Evolutionary conservation across 1,140 invertebrate genomes (phyloP).

Genomic region (Lordiphosa collinella): DNA sequence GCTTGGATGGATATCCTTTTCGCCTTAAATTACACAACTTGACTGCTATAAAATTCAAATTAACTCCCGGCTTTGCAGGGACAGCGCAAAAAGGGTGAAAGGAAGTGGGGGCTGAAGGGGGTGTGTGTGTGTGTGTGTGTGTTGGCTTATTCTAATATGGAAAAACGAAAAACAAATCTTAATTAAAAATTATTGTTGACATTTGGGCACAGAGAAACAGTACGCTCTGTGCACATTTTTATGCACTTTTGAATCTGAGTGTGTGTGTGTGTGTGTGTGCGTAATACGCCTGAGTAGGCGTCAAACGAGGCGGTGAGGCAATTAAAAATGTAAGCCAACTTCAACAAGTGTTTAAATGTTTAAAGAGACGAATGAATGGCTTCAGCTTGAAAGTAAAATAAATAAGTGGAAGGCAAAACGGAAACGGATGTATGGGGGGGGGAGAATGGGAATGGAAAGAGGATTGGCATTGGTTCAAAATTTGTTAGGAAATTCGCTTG

Average conservation of each 20-base stretch:
- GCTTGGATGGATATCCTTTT: conserved; percentile 13
- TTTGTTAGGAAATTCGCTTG: no score
- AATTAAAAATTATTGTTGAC: conserved; percentile 77
- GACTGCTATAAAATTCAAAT: conserved; percentile 76
- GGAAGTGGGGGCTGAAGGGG: background rate
- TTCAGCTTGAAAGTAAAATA: background rate
- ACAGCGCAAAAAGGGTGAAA: no score
- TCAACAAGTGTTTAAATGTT: conserved; percentile 52
- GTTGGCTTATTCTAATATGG: conserved; percentile 40
- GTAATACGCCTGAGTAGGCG: conserved; percentile 42
- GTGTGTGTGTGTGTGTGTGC: conserved; percentile 11
- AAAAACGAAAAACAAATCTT: conserved; percentile 74
- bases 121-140: background rate
- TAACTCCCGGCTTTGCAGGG: conserved; percentile 48
- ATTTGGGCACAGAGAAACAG: conserved; percentile 42
- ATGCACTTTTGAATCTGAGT: background rate
- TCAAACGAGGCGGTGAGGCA: conserved; percentile 41
- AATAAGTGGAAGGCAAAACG: no score
- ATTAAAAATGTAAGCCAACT: conserved; percentile 48
- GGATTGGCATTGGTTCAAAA: background rate
- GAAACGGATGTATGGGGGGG: no score
- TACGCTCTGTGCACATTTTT: conserved; percentile 6
- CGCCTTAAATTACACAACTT: conserved; percentile 71
- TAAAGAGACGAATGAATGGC: background rate
- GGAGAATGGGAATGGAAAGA: no score